These are phyloP conservation scores for Ia io DNA, from an alignment of 2,113 vertebrate species.

Conservation along the genomic window DNA sequence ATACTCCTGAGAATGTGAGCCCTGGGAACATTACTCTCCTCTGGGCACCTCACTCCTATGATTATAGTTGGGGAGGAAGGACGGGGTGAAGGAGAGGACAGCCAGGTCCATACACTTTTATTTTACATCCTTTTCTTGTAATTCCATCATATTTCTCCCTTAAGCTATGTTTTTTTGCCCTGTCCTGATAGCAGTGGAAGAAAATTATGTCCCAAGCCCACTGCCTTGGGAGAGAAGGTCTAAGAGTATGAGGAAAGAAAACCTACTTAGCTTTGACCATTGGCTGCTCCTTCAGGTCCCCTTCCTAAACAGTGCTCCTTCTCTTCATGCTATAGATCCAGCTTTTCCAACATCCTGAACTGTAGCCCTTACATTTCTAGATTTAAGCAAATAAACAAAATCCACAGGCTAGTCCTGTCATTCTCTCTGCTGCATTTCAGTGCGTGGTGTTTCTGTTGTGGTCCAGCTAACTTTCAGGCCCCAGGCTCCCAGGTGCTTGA, in stretches of 20 bases:
- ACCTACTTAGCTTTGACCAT: background rate
- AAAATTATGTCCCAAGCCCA: background rate
- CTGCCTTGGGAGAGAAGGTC: background rate
- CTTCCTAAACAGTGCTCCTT: background rate
- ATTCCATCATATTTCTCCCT: background rate
- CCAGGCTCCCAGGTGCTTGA: background rate
- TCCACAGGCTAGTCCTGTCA: background rate
- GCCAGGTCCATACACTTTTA: background rate
- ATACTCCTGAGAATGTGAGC: background rate
- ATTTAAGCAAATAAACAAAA: background rate
- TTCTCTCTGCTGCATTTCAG: rapidly evolving
- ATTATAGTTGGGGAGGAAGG: background rate
- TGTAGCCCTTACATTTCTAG: background rate
- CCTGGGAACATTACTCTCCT: rapidly evolving
- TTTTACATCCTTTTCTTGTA: background rate
- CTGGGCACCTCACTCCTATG: background rate
- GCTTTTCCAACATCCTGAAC: background rate
- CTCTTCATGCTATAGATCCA: background rate
- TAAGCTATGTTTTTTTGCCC: background rate
- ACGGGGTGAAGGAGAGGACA: background rate
- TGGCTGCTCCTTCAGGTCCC: background rate
- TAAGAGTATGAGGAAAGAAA: background rate
- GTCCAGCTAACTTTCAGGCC: background rate
- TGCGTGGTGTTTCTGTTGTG: rapidly evolving
- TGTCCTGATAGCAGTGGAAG: background rate